These are phyloP conservation scores for Brachionus paranguensis DNA, from an alignment of 1,140 invertebrate genomes.

Conservation along the genomic window DNA sequence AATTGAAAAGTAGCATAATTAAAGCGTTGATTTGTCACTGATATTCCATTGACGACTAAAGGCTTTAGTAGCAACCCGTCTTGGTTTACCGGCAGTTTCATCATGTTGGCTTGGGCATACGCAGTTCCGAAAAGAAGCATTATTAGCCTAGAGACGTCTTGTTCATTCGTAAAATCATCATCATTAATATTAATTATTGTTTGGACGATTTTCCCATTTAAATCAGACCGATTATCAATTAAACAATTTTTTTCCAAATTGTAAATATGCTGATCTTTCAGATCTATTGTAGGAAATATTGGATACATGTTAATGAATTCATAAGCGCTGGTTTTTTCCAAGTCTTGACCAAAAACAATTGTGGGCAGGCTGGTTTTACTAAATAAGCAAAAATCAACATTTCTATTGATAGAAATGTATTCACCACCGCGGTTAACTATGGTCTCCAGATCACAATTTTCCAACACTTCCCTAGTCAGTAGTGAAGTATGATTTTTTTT, in stretches of 20 bases:
- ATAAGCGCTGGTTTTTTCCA: constrained; percentile 2
- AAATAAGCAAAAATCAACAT: neutral
- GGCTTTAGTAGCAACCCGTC: neutral
- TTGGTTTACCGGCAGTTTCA: neutral
- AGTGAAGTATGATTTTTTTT: neutral
- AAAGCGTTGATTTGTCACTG: constrained; percentile 16
- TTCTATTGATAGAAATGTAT: neutral
- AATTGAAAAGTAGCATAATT: constrained; percentile 38
- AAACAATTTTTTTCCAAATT: neutral
- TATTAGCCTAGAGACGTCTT: constrained; percentile 17
- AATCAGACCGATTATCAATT: neutral
- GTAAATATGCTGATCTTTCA: neutral
- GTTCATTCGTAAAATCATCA: constrained; percentile 28
- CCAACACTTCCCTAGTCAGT: neutral
- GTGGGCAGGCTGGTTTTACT: neutral
- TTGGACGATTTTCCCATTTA: neutral
- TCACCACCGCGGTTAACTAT: neutral
- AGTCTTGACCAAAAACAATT: neutral
- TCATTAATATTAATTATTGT: constrained; percentile 26
- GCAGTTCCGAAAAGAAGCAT: constrained; percentile 36
- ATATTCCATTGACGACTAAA: constrained; percentile 1
- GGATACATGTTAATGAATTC: constrained; percentile 38
- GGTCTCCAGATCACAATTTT: neutral
- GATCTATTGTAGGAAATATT: constrained; percentile 39
- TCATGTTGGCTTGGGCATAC: neutral